Percentiles rank a stretch among this genome's conserved stretches.
Evolutionary conservation across 2,888 invertebrate species (phyloP).

Genomic region (Scaptomyza parva): DNA sequence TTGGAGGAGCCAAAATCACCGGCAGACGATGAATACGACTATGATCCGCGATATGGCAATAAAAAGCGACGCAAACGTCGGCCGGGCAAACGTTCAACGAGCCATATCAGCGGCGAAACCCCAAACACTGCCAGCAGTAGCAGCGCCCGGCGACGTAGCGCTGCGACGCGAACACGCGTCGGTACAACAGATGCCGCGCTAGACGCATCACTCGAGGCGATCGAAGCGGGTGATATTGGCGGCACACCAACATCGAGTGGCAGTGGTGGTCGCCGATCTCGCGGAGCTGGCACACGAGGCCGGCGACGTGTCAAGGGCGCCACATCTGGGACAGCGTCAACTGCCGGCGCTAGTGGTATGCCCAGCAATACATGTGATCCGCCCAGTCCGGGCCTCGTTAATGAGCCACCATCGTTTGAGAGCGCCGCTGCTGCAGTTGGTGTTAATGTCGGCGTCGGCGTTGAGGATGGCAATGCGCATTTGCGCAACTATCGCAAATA

Average conservation of each 20-base stretch:
- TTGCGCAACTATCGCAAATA: slow-evolving; percentile 85
- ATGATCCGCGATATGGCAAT: slow-evolving; percentile 87
- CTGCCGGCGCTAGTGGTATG: slow-evolving; percentile 35
- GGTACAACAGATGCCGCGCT: slow-evolving; percentile 68
- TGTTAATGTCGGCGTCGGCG: slow-evolving; percentile 62
- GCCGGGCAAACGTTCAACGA: slow-evolving; percentile 79
- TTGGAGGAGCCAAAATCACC: slow-evolving; percentile 96
- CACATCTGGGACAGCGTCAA: slow-evolving; percentile 17
- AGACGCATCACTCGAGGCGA: slow-evolving; percentile 68
- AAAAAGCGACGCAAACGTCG: slow-evolving; percentile 85
- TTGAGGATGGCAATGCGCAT: slow-evolving; percentile 81
- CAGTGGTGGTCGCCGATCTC: slow-evolving; percentile 65
- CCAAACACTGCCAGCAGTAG: slow-evolving; percentile 48
- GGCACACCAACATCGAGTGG: slow-evolving; percentile 60
- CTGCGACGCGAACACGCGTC: slow-evolving; percentile 63
- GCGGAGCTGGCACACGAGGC: slow-evolving; percentile 77
- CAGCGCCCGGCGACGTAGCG: slow-evolving; percentile 80
- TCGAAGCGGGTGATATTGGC: slow-evolving; percentile 61
- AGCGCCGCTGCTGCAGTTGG: slow-evolving; percentile 84
- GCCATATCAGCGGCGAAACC: slow-evolving; percentile 64
- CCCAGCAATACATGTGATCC: slow-evolving; percentile 74
- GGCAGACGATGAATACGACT: slow-evolving; percentile 96
- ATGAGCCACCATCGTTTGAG: slow-evolving; percentile 85
- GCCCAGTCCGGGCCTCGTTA: slow-evolving; percentile 81
- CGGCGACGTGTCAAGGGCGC: slow-evolving; percentile 77